A percentile compares a stretch with the other conserved stretches of the same genome.
Evolutionary conservation across 2,888 invertebrate genomes (phyloP).

Genomic region (Oegoconia quadripuncta): DNA sequence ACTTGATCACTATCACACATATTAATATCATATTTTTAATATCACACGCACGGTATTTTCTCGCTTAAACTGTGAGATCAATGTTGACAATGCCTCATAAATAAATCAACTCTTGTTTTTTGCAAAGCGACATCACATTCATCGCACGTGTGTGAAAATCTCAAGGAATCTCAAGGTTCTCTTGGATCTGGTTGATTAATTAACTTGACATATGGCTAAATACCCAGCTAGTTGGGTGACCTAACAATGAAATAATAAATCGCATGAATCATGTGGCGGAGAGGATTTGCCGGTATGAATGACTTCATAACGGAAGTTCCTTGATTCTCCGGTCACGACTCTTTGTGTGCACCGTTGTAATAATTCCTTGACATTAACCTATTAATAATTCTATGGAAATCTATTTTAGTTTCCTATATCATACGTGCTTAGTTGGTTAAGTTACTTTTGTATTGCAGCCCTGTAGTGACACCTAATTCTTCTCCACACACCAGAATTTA

Average conservation of each 20-base stretch:
- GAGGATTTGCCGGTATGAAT: slow-evolving; percentile 24
- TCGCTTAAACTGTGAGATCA: too few species aligned
- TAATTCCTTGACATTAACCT: slow-evolving; percentile 5
- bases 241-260: slow-evolving; percentile 33
- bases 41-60: too few species aligned
- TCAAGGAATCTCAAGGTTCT: slow-evolving; percentile 12
- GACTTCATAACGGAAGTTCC: slow-evolving; percentile 40
- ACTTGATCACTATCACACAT: too few species aligned
- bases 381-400: neutral
- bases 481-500: too few species aligned
- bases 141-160: slow-evolving; percentile 12
- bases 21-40: too few species aligned
- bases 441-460: too few species aligned
- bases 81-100: too few species aligned
- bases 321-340: slow-evolving; percentile 35
- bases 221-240: too few species aligned
- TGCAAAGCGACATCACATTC: slow-evolving; percentile 5
- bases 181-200: slow-evolving; percentile 21
- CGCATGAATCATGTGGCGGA: slow-evolving; percentile 32
- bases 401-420: neutral
- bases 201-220: slow-evolving; percentile 28
- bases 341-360: slow-evolving; percentile 8
- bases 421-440: too few species aligned
- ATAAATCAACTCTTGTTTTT: too few species aligned
- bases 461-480: too few species aligned